These are phyloP conservation scores for Alethe castanea DNA, from an alignment of 2,113 vertebrate genomes.

Conservation along the genomic window DNA sequence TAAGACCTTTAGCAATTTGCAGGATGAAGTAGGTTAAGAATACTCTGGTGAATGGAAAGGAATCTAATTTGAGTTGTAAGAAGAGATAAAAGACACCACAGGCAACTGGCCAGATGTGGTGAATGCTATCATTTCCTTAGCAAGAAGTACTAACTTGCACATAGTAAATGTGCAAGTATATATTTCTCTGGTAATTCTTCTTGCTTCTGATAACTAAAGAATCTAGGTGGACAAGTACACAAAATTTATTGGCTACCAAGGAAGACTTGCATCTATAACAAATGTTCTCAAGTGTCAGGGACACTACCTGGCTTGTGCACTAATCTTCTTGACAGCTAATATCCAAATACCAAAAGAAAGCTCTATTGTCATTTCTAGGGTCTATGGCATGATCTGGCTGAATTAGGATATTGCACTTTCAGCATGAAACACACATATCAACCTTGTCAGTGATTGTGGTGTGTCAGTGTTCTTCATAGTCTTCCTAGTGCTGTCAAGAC, in stretches of 20 bases:
- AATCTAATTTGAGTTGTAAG: background rate
- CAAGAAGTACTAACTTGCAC: background rate
- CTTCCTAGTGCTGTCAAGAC: background rate
- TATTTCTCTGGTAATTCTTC: background rate
- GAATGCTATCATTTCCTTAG: background rate
- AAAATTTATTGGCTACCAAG: background rate
- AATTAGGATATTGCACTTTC: background rate
- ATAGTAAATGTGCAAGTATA: background rate
- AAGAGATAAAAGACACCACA: background rate
- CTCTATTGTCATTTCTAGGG: fast-evolving
- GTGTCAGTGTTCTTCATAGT: background rate
- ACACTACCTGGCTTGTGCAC: background rate
- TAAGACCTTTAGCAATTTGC: background rate
- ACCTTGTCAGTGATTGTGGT: background rate
- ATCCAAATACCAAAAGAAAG: background rate
- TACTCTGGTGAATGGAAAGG: background rate
- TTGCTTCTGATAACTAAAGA: background rate
- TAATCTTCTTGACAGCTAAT: background rate
- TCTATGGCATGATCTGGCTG: background rate
- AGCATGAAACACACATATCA: background rate
- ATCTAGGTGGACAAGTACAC: background rate
- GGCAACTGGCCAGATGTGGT: background rate
- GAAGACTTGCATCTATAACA: background rate
- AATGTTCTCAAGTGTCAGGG: background rate
- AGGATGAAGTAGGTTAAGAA: background rate